Evolutionary conservation across 2,888 invertebrate genomes (phyloP).

Genomic region (Xanthorhoe designata): DNA sequence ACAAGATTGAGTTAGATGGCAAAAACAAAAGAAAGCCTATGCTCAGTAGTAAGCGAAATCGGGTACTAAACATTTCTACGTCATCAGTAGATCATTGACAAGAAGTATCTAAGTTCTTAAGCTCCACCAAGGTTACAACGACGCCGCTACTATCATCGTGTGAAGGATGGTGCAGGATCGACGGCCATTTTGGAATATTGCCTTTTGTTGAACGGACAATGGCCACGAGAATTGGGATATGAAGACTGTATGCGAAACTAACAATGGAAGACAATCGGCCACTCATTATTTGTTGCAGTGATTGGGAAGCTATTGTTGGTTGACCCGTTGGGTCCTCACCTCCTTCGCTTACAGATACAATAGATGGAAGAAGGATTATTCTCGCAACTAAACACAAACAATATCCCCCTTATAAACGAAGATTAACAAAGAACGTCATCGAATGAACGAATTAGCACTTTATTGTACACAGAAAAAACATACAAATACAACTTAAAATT

Average conservation of each 20-base stretch:
- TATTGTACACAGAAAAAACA: no score
- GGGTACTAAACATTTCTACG: not conserved
- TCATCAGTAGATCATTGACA: not conserved
- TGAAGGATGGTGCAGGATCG: conserved; percentile 48
- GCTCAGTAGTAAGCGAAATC: not conserved
- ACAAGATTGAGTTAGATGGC: no score
- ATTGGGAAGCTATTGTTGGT: conserved; percentile 26
- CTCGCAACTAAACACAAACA: not conserved
- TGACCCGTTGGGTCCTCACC: conserved; percentile 6
- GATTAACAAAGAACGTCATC: no score
- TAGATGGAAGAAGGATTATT: not conserved
- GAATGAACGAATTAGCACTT: no score
- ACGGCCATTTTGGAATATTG: conserved; percentile 58
- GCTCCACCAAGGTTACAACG: conserved; percentile 17
- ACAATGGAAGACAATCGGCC: conserved; percentile 68
- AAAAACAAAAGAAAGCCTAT: no score
- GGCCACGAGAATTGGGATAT: conserved; percentile 72
- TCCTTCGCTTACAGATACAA: not conserved
- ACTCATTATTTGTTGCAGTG: conserved; percentile 37
- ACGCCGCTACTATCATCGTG: conserved; percentile 43
- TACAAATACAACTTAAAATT: no score
- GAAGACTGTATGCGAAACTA: conserved; percentile 60
- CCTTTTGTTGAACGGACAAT: conserved; percentile 75
- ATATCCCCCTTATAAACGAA: no score
- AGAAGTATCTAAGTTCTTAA: not conserved